Base-by-base conservation (phyloP, 1,140 invertebrate species). In the Nylanderia fulva region DNA sequence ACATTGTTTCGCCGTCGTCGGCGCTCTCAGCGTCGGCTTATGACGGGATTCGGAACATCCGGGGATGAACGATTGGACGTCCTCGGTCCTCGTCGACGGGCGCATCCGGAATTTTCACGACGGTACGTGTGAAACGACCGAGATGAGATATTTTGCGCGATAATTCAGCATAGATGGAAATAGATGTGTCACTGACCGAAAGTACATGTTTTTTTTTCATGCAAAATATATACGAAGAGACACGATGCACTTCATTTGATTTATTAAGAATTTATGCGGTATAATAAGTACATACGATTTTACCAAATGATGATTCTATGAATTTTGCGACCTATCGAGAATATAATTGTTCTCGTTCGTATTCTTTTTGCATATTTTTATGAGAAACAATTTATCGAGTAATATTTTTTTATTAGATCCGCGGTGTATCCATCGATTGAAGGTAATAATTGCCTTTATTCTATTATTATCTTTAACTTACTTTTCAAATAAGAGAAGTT, bases 1-100 rank as follows among this genome's bases (percentile, higher is more conserved):
- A 56, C 24, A 64, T 77, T 84, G 61, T 84, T 13, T 61, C 56
- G 27, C n/a, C n/a, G 15, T 8, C 63, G 15, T n/a, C 24, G 45
- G 29, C 27, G 61, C 61, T 79, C 33, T 52, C 13, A 68, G n/a
- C 8, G 33, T 18, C 18, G 8, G 13, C 36, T 52, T 42, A 33
- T 27, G 56, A 84, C 42, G 21, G 45, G 45, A 13, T 84, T 84
- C 45, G 33, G 21, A 45, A 75, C 21, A 13, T 21, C 13, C 39
- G 18, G 6, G 29, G 21, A 39, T 36, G 29, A 61, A 54, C 21
- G 15, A 45, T 13, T 63, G 61, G 3, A 66, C 75, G n/a, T 56
- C 58, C 8, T 48, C 18, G 33, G 13, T 13, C 21, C 54, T 11
- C 2, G 4, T 33, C 71, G 39, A 29, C n/a, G 11, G 69, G 27